Percentiles rank a stretch among this genome's conserved stretches.
Conservation (phyloP, 2,113 vertebrate genomes). For the Hirundichthys speculiger region DNA sequence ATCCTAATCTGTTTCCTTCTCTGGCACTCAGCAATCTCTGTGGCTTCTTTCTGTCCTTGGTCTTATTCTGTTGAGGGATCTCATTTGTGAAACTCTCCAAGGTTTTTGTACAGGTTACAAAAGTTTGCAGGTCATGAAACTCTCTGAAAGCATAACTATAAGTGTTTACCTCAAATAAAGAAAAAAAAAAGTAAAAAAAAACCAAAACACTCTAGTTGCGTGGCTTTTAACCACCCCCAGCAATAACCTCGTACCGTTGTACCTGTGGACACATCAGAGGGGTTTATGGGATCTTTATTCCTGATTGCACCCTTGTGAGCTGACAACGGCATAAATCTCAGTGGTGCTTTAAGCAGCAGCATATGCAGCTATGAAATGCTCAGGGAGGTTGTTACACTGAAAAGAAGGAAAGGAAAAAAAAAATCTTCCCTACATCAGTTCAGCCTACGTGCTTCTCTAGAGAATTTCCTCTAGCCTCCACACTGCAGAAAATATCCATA, state of each 20-base stretch:
- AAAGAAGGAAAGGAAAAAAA: slow-evolving; percentile 53
- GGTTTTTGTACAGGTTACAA: slow-evolving; percentile 32
- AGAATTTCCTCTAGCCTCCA: slow-evolving; percentile 50
- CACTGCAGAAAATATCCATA: slow-evolving; percentile 53
- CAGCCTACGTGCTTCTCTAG: slow-evolving; percentile 59
- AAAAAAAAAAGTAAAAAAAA: slow-evolving; percentile 29
- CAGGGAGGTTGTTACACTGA: slow-evolving; percentile 74
- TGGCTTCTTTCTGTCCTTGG: slow-evolving; percentile 14
- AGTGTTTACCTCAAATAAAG: slow-evolving; percentile 41
- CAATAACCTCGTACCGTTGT: slow-evolving; percentile 70
- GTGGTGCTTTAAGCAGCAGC: slow-evolving; percentile 77
- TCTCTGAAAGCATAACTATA: slow-evolving; percentile 29
- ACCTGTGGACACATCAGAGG: slow-evolving; percentile 80
- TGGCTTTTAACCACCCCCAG: slow-evolving; percentile 66
- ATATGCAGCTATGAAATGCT: slow-evolving; percentile 77
- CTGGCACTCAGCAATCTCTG: slow-evolving; percentile 41
- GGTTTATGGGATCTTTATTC: slow-evolving; percentile 79
- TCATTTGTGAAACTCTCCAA: slow-evolving; percentile 12
- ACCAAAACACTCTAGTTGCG: slow-evolving; percentile 41
- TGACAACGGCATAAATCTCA: slow-evolving; percentile 78
- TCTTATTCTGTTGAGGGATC: slow-evolving; percentile 23
- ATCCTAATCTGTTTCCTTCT: slow-evolving; percentile 60
- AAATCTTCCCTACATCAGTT: slow-evolving; percentile 63
- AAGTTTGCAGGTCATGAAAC: slow-evolving; percentile 12
- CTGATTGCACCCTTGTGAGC: slow-evolving; percentile 80